Evolutionary conservation across 2,113 vertebrate species (phyloP), one percentile per base, ranked within the genome.

Genomic region (Pteruthius melanotis): DNA sequence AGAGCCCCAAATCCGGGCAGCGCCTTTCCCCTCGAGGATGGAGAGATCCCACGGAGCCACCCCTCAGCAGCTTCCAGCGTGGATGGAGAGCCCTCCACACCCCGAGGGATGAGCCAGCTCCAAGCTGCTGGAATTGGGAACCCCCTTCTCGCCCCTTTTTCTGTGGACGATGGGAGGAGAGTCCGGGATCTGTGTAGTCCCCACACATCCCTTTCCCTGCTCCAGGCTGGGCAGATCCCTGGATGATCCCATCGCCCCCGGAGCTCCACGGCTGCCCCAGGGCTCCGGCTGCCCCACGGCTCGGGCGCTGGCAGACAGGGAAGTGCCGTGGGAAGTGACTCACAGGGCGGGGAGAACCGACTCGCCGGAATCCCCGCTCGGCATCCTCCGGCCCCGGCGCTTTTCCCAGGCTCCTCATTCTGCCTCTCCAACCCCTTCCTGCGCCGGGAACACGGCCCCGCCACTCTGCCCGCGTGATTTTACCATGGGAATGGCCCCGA

Each of bases 1-100:
- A 1, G 45, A 84, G 13, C 31, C 22, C 65, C 0, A 0, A 0
- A 3, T 6, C 16, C 0, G 0, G 27, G 78, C 74, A 52, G 44
- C 3, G 19, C 52, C 17, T 61, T 45, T n/a, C 3, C 39, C 13
- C 13, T 33, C 5, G 0, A 3, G 30, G 40, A 18, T 28, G 64
- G 37, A 40, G 21, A 11, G 22, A 76, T 15, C 20, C 28, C 37
- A 4, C 1, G 5, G 39, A 59, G 16, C 35, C 33, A 7, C 23
- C 27, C 54, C 10, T 59, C 33, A 56, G 39, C 47, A 53, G 19
- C 57, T 83, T 31, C 88, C 83, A 50, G 61, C 2, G 0, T 1
- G 83, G 52, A 18, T 45, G 71, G 0, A 42, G 77, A 72, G 28
- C 56, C 60, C 23, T 30, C 40, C 4, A 10, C 40, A 6, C 9